Evolutionary conservation across 2,797 vertebrate genomes (phyloP).

Genomic region (Acrossocheilus wenchowensis): DNA sequence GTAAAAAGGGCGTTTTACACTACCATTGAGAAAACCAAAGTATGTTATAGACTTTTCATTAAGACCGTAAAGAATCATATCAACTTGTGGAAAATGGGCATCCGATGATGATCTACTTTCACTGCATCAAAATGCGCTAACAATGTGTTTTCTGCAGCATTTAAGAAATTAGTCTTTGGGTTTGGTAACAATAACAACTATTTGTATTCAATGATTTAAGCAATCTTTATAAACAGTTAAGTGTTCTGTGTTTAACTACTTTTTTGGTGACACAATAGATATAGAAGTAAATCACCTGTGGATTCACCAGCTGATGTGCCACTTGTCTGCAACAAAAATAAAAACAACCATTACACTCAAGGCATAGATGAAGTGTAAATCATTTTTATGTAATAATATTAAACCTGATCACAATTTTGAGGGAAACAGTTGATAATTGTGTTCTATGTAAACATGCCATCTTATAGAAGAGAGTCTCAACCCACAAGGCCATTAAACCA

Average conservation of each 20-base stretch:
- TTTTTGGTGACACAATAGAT: background rate
- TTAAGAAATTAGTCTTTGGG: background rate
- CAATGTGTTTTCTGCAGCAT: background rate
- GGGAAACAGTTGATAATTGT: background rate
- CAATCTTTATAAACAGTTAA: background rate
- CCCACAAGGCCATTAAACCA: conserved; percentile 18
- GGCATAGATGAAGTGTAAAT: background rate
- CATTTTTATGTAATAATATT: too few relatives aligned
- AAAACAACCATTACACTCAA: too few relatives aligned
- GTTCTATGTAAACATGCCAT: background rate
- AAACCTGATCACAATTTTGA: background rate
- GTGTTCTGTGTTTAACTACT: background rate
- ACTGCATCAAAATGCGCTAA: background rate
- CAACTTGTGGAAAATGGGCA: too few relatives aligned
- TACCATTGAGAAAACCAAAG: too few relatives aligned
- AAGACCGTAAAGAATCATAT: too few relatives aligned
- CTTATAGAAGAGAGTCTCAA: background rate
- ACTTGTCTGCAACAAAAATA: too few relatives aligned
- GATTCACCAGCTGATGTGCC: background rate
- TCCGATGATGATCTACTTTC: too few relatives aligned
- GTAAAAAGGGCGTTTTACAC: too few relatives aligned
- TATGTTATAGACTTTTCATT: too few relatives aligned
- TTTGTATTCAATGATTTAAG: background rate
- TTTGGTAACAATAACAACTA: background rate
- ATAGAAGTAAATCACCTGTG: background rate